Percentiles rank a stretch among this genome's conserved stretches.
Conservation (phyloP, 1,140 invertebrate genomes). For the Musca domestica region DNA sequence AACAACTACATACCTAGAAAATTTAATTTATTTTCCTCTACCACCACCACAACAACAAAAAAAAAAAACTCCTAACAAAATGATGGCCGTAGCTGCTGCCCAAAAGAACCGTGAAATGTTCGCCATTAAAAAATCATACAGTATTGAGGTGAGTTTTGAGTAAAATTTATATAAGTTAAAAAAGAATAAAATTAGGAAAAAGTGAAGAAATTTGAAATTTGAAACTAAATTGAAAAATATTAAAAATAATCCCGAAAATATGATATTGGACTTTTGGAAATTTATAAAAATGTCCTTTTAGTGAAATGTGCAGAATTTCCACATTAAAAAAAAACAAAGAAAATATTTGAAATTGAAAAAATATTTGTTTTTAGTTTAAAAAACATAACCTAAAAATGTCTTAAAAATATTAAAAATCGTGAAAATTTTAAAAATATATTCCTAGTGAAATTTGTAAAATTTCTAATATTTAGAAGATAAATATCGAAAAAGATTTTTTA, state of each 20-base stretch:
- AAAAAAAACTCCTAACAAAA: constrained; percentile 50
- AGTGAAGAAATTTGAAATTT: constrained; percentile 5
- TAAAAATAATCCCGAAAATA: background rate
- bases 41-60: constrained; percentile 28
- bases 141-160: constrained; percentile 85
- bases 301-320: too few relatives aligned
- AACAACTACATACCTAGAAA: constrained; percentile 36
- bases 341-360: constrained; percentile 3
- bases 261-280: too few relatives aligned
- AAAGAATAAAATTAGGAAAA: background rate
- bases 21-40: constrained; percentile 23
- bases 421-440: too few relatives aligned
- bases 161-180: background rate
- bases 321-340: background rate
- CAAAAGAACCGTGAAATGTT: constrained; percentile 91
- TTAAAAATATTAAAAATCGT: too few relatives aligned
- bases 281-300: too few relatives aligned
- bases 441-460: background rate
- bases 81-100: constrained; percentile 82
- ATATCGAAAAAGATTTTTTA: too few relatives aligned
- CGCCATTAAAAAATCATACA: constrained; percentile 94
- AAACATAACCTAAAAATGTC: constrained; percentile 2
- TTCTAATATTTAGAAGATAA: too few relatives aligned
- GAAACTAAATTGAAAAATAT: background rate
- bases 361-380: background rate